Evolutionary conservation across 2,113 vertebrate genomes (phyloP).

Genomic region (Himantopus leucocephalus): DNA sequence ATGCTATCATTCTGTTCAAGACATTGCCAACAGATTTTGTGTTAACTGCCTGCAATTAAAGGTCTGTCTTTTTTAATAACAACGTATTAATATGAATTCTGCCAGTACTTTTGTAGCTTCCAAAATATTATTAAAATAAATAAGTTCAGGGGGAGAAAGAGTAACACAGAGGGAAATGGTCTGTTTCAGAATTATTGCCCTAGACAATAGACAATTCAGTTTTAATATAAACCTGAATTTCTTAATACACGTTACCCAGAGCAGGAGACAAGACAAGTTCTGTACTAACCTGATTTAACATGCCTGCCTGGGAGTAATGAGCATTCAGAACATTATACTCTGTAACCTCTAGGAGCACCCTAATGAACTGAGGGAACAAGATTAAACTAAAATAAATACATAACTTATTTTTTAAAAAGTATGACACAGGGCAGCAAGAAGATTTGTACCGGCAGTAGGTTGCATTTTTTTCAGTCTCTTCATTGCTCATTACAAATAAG

Average conservation of each 20-base stretch:
- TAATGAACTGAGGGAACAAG: background rate
- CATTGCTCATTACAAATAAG: constrained; percentile 41
- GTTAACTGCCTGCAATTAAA: constrained; percentile 56
- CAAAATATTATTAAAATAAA: constrained; percentile 50
- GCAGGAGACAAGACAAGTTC: background rate
- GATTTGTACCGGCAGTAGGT: background rate
- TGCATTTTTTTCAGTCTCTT: background rate
- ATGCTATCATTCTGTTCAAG: constrained; percentile 23
- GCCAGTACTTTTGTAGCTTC: constrained; percentile 9
- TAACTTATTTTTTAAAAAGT: background rate
- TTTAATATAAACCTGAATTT: background rate
- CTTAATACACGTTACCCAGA: background rate
- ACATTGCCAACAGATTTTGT: constrained; percentile 20
- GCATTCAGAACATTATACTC: background rate
- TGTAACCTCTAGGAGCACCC: background rate
- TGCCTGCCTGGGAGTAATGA: background rate
- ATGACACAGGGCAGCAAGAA: background rate
- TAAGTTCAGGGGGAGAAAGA: background rate
- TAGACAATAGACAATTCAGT: background rate
- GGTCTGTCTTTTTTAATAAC: constrained; percentile 4
- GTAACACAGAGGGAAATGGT: background rate
- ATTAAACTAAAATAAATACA: background rate
- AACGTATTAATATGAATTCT: background rate
- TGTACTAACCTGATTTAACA: background rate
- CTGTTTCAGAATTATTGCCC: background rate